These are phyloP conservation scores for Carcharodon carcharias DNA, from an alignment of 2,797 vertebrate genomes.

Conservation along the genomic window DNA sequence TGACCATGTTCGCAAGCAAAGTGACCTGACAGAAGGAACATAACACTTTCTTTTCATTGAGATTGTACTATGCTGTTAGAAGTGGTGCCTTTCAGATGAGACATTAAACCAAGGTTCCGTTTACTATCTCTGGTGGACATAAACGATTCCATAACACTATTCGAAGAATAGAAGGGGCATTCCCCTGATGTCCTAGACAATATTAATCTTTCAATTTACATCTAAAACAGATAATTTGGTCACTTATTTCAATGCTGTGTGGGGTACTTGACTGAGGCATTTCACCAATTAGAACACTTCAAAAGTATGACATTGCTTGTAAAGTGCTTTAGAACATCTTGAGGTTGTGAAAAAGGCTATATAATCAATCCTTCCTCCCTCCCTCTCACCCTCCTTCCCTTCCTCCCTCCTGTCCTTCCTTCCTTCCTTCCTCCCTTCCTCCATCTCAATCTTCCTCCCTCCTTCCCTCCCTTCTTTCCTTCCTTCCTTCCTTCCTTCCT, in stretches of 20 bases:
- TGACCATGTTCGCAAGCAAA: no score
- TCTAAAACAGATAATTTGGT: background rate
- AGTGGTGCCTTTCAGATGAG: background rate
- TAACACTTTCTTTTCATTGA: background rate
- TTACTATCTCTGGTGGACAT: background rate
- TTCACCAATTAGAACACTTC: background rate
- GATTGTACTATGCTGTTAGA: background rate
- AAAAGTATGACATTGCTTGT: background rate
- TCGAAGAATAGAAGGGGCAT: background rate
- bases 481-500: no score
- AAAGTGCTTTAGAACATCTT: no score
- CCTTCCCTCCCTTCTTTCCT: no score
- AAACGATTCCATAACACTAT: no score
- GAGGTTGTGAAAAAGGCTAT: background rate
- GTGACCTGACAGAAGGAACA: no score
- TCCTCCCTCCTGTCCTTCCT: background rate
- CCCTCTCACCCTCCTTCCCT: background rate
- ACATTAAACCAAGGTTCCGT: background rate
- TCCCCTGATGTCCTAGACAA: background rate
- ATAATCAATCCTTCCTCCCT: background rate
- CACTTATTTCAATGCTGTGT: background rate
- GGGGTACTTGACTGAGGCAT: background rate
- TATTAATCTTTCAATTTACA: no score
- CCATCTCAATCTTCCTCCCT: no score
- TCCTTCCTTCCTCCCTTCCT: background rate